A percentile compares a stretch with the other conserved stretches of the same genome.
Evolutionary conservation across 64 coral and sea anemone species (phyloP).

Genomic region (Pachyseris speciosa): DNA sequence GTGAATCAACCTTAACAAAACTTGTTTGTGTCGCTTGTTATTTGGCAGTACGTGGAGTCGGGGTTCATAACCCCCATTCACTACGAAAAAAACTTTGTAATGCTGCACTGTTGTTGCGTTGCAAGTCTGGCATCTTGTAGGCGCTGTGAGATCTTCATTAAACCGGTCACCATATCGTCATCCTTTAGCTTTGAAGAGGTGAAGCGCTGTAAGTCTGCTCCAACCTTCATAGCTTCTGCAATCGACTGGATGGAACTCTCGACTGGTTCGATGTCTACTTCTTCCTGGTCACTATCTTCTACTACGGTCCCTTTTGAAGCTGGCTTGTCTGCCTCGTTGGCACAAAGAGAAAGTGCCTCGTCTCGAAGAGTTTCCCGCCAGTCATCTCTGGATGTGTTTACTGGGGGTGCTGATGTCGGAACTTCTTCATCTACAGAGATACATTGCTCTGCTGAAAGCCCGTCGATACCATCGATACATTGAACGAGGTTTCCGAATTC

Average conservation of each 20-base stretch:
- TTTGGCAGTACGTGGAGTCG: not conserved
- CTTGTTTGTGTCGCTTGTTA: constrained; percentile 8
- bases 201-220: not conserved
- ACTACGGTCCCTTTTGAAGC: not conserved
- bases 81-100: not conserved
- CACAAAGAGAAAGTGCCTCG: not conserved
- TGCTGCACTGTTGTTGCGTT: not conserved
- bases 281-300: not conserved
- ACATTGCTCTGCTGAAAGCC: not conserved
- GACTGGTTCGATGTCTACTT: not conserved
- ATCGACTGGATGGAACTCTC: not conserved
- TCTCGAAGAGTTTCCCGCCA: not conserved
- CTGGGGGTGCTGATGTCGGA: not conserved
- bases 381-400: not conserved
- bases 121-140: not conserved
- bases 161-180: not conserved
- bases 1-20: not conserved
- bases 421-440: not conserved
- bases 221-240: not conserved
- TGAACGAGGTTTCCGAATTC: not conserved
- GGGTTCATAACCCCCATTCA: constrained; percentile 1
- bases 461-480: not conserved
- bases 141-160: not conserved
- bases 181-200: not conserved
- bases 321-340: not conserved